Percentiles rank a stretch among this genome's conserved stretches.
phyloP scores from a whole-genome alignment of 2,888 invertebrate species.

The Palloptera scutellata region DNA sequence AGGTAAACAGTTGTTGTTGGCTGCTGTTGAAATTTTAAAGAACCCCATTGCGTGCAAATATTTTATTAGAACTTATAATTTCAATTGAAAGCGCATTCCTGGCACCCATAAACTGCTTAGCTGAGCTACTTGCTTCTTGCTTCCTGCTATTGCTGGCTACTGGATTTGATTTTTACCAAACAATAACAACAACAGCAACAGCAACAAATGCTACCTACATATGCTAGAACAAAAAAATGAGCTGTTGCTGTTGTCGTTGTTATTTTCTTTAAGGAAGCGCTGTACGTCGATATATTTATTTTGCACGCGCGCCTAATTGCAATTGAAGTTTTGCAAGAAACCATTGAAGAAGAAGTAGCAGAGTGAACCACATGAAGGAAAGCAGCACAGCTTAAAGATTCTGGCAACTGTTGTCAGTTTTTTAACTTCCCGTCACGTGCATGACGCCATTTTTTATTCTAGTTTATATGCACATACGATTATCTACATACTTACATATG shows the following conservation, averaged over 20 bases:
- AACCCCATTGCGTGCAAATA: slow-evolving; percentile 53
- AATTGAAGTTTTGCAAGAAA: too few relatives aligned
- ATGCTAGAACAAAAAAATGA: too few relatives aligned
- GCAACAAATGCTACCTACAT: too few relatives aligned
- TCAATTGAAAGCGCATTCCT: slow-evolving; percentile 50
- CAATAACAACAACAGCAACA: too few relatives aligned
- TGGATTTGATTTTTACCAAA: too few relatives aligned
- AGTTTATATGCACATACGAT: slow-evolving; percentile 57
- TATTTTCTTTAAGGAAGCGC: too few relatives aligned
- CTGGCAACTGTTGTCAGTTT: background rate
- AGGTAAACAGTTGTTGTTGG: too few relatives aligned
- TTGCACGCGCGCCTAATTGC: too few relatives aligned
- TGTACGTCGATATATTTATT: too few relatives aligned
- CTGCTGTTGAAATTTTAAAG: background rate
- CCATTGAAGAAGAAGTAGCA: too few relatives aligned
- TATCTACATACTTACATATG: slow-evolving; percentile 43
- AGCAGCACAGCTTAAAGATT: background rate
- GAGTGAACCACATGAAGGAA: background rate
- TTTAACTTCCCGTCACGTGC: background rate
- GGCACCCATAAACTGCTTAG: slow-evolving; percentile 44
- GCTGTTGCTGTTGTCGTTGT: too few relatives aligned
- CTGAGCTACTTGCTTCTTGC: background rate
- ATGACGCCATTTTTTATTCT: slow-evolving; percentile 20
- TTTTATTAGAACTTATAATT: slow-evolving; percentile 51
- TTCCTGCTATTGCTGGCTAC: too few relatives aligned